Evolutionary conservation across 2,113 vertebrate species (phyloP).

Genomic region (Corythaixoides concolor): DNA sequence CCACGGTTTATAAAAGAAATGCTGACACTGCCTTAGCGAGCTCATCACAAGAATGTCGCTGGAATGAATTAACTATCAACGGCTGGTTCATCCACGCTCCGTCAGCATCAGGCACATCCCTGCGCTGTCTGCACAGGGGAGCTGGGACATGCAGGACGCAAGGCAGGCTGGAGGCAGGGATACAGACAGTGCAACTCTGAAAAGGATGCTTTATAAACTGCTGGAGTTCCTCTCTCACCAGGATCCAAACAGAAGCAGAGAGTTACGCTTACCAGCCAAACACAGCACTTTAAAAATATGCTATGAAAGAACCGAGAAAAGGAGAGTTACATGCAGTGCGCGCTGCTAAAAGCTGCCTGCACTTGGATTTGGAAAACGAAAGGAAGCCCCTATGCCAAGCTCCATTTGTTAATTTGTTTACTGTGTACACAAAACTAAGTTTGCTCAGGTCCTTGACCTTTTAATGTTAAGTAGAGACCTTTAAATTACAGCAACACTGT

Average conservation of each 20-base stretch:
- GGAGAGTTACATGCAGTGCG: rapidly evolving
- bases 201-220: rapidly evolving
- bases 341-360: not conserved
- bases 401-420: slow-evolving; percentile 44
- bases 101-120: not conserved
- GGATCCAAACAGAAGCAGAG: not conserved
- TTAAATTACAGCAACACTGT: not conserved
- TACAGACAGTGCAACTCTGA: not conserved
- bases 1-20: slow-evolving; percentile 23
- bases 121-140: rapidly evolving
- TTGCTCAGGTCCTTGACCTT: slow-evolving; percentile 50
- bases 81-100: not conserved
- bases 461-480: not conserved
- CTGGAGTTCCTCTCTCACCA: not conserved
- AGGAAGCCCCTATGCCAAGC: slow-evolving; percentile 12
- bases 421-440: slow-evolving; percentile 29
- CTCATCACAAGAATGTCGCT: not conserved
- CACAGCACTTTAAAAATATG: not conserved
- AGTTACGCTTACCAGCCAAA: not conserved
- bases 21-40: slow-evolving; percentile 1
- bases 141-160: not conserved
- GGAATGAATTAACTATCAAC: not conserved
- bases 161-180: not conserved
- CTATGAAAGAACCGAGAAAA: not conserved
- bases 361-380: not conserved